Conservation (phyloP, 2,113 vertebrate species). For the Pterocles burchelli region DNA sequence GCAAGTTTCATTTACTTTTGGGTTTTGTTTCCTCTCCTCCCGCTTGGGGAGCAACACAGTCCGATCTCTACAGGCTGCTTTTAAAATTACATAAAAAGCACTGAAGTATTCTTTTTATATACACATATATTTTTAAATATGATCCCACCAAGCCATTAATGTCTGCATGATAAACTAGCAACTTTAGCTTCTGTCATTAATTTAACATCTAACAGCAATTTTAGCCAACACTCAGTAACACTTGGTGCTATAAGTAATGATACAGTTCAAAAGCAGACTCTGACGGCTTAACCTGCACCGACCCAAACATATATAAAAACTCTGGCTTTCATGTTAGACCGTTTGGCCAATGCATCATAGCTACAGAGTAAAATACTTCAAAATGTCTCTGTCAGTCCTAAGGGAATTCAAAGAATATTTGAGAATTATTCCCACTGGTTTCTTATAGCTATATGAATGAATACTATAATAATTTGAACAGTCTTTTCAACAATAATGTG, state of each 20-base stretch:
- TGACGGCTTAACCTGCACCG: slow-evolving; percentile 18
- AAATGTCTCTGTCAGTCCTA: neutral
- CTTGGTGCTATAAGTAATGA: slow-evolving; percentile 12
- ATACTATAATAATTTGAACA: neutral
- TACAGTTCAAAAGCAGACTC: slow-evolving; percentile 9
- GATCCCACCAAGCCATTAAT: slow-evolving; percentile 40
- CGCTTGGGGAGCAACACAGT: neutral
- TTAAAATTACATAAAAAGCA: slow-evolving; percentile 2
- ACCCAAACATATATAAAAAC: slow-evolving; percentile 5
- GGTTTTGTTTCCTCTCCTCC: neutral
- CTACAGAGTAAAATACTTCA: neutral
- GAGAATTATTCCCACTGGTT: neutral
- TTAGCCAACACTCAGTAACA: neutral
- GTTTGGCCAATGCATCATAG: neutral
- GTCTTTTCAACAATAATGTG: neutral
- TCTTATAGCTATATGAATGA: rapidly evolving
- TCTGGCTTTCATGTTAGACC: neutral
- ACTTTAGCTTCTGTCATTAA: slow-evolving; percentile 33
- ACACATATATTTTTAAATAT: slow-evolving; percentile 33
- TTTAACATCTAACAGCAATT: slow-evolving; percentile 10
- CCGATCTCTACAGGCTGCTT: neutral
- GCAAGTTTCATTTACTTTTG: neutral
- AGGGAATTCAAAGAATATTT: neutral
- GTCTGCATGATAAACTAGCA: slow-evolving; percentile 43
- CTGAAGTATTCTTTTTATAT: neutral